phyloP scores from a whole-genome alignment of 2,888 invertebrate genomes.

The Pseudanteris insignis region DNA sequence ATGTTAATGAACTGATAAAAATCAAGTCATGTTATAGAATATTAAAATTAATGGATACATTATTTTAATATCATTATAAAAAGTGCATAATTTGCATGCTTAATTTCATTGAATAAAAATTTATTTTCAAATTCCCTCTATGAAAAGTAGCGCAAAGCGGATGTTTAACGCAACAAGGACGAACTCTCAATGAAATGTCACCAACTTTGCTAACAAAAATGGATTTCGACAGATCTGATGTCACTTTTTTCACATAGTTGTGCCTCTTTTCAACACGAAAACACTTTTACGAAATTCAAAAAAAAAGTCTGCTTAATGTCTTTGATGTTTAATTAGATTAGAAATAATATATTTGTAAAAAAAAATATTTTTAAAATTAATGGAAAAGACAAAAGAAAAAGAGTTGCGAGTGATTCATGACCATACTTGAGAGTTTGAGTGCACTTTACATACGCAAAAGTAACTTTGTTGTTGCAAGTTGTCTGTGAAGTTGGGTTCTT shows the following conservation, averaged over 20 bases:
- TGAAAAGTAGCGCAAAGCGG: constrained; percentile 14
- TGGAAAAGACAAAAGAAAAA: too few species aligned
- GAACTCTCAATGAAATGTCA: constrained; percentile 33
- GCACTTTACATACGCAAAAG: constrained; percentile 1
- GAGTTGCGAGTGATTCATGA: background rate
- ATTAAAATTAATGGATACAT: background rate
- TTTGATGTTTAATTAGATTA: background rate
- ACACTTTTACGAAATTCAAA: too few species aligned
- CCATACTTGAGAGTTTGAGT: background rate
- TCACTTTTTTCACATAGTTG: too few species aligned
- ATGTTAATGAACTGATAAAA: background rate
- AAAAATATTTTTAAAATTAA: too few species aligned
- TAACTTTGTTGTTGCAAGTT: constrained; percentile 3
- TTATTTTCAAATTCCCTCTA: too few species aligned
- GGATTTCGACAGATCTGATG: background rate
- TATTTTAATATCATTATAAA: background rate
- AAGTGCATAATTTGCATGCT: background rate
- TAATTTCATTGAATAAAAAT: constrained; percentile 18
- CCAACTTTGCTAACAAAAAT: constrained; percentile 12
- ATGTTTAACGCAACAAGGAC: constrained; percentile 24
- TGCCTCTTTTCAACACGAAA: too few species aligned
- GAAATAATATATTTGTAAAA: too few species aligned
- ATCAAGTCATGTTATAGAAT: background rate
- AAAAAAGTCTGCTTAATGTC: too few species aligned
- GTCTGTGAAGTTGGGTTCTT: constrained; percentile 4